phyloP scores from a whole-genome alignment of 2,888 invertebrate species.

The Torymus tubicola region DNA sequence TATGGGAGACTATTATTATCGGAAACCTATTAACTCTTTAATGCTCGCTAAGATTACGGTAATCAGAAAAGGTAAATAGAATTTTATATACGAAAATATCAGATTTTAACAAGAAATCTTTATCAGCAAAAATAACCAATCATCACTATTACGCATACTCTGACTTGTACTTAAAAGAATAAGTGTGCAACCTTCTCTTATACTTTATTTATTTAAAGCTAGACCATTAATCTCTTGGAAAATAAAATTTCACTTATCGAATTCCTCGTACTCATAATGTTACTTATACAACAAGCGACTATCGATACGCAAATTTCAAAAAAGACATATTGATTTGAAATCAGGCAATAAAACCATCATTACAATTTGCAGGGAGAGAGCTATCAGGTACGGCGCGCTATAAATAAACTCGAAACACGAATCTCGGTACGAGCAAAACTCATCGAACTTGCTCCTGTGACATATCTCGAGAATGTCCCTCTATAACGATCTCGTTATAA shows the following conservation, averaged over 20 bases:
- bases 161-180: neutral
- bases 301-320: constrained; percentile 34
- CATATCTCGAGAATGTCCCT: constrained; percentile 22
- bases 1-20: constrained; percentile 11
- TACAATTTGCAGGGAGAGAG: no score
- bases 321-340: constrained; percentile 28
- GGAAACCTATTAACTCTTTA: constrained; percentile 39
- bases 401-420: constrained; percentile 8
- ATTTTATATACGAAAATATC: neutral
- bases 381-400: neutral
- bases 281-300: constrained; percentile 12
- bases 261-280: no score
- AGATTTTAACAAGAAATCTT: neutral
- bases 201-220: neutral
- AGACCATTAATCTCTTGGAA: neutral
- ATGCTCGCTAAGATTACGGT: constrained; percentile 17
- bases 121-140: neutral
- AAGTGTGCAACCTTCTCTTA: neutral
- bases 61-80: constrained; percentile 34
- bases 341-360: constrained; percentile 22
- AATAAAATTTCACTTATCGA: neutral
- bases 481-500: constrained; percentile 42
- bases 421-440: neutral
- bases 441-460: neutral
- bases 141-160: neutral